These are phyloP conservation scores for Dendropsophus ebraccatus DNA, from an alignment of 2,113 vertebrate species.

Conservation along the genomic window DNA sequence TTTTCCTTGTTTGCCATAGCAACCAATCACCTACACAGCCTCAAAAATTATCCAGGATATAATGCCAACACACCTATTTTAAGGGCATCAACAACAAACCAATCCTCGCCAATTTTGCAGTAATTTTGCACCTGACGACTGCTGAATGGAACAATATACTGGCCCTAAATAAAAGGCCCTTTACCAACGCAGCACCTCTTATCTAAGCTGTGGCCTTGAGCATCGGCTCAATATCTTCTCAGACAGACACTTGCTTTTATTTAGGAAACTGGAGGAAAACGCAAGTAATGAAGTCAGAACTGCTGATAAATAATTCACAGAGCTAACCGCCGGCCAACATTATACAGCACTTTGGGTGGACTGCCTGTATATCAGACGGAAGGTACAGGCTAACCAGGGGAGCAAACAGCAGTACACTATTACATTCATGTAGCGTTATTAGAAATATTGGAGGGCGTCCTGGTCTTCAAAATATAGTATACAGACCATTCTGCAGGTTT, in stretches of 20 bases:
- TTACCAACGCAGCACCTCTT: neutral
- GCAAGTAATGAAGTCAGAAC: neutral
- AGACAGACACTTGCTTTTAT: neutral
- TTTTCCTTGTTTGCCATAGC: too few relatives aligned
- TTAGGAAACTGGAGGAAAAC: neutral
- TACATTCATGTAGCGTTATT: neutral
- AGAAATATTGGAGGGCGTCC: too few relatives aligned
- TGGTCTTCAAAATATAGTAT: too few relatives aligned
- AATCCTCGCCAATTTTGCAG: too few relatives aligned
- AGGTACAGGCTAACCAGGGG: neutral
- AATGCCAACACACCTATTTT: too few relatives aligned
- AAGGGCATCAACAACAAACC: too few relatives aligned
- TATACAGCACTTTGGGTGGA: constrained; percentile 5
- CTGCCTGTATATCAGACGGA: neutral
- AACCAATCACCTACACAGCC: too few relatives aligned
- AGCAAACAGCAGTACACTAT: neutral
- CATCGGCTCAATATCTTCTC: neutral
- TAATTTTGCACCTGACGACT: too few relatives aligned
- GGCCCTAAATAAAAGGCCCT: too few relatives aligned
- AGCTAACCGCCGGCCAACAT: neutral
- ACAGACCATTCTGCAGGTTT: too few relatives aligned
- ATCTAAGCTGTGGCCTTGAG: neutral
- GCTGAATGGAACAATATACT: too few relatives aligned
- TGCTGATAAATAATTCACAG: constrained; percentile 18
- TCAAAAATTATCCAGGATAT: too few relatives aligned